Base-by-base conservation (phyloP, 2,888 invertebrate species). In the Leptinotarsa juncta region DNA sequence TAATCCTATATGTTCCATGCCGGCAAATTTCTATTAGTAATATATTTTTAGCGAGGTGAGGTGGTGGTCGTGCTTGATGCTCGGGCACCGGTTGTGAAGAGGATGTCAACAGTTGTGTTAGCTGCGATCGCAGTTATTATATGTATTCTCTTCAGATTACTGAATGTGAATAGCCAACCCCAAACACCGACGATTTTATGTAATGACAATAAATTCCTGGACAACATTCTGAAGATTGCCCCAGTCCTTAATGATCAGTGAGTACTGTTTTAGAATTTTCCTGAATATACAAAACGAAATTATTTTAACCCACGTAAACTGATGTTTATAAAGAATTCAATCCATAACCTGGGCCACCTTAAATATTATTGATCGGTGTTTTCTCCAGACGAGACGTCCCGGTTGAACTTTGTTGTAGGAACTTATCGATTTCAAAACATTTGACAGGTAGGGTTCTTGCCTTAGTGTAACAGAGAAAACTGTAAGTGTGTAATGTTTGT, bases 101-200 rank as follows among this genome's bases (percentile, higher is more conserved):
- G 42, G 20, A 95, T 95, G 95, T 95, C 95, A 83, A 94, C 95
- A 79, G 95, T 95, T 78, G 90, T 95, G 81, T 89, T 96, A 83
- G 95, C 95, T 77, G 92, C 94, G 75, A 89, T 95, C 82, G 96
- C 95, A 79, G 94, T 96, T 77, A 93, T 96, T 83, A 89, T 96
- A 78, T 95, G 95, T 88, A 91, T 95, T 84, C 90, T 96, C 81
- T 95, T 96, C 87, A 91, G 95, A 87, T 93, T 96, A 87, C 89
- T 96, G 81, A 96, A 96, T 88, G 95, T 96, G 78, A 95, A 94
- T 88, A 95, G 95, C 85, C 93, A 94, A 86, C 93, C 95, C 51
- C 91, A 94, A 83, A 94, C 93, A 88, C 95, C 95, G 75, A 90
- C 91, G 83, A 91, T 96, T 77, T 93, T 92, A 88, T 95, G 95